Conservation (phyloP, 2,797 vertebrate species). For the Hyperoplus lanceolatus region DNA sequence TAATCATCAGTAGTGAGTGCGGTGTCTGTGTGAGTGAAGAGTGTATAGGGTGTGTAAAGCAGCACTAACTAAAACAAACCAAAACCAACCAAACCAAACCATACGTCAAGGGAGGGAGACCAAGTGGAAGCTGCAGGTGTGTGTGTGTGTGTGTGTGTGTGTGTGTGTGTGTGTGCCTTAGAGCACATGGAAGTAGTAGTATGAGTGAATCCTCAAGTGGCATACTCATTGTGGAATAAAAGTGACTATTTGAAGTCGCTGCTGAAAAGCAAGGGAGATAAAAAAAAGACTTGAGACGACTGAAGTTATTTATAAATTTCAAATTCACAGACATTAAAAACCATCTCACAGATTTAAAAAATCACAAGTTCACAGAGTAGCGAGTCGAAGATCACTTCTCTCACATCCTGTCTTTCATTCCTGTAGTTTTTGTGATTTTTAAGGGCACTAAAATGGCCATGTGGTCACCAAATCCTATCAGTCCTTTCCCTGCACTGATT, state of each 20-base stretch:
- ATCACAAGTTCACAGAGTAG: conserved; percentile 8
- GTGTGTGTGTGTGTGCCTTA: no score
- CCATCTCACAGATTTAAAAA: conserved; percentile 19
- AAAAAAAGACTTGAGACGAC: conserved; percentile 46
- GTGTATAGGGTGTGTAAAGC: no score
- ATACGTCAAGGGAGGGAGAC: no score
- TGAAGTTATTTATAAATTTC: conserved; percentile 45
- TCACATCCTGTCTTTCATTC: conserved; percentile 9
- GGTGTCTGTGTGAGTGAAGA: no score
- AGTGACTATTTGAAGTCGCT: conserved; percentile 32
- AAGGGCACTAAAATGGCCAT: background rate
- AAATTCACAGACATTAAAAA: conserved; percentile 46
- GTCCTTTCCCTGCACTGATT: conserved; percentile 22
- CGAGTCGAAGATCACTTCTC: conserved; percentile 13
- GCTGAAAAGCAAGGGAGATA: conserved; percentile 34
- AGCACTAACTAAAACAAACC: no score
- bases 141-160: no score
- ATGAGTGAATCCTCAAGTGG: conserved; percentile 8
- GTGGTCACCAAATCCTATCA: conserved; percentile 12
- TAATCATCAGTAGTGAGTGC: no score
- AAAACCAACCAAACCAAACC: no score
- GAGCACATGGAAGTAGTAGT: background rate
- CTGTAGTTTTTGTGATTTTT: background rate
- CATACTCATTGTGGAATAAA: conserved; percentile 25
- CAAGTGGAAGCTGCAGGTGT: no score